Conservation (phyloP, 2,113 vertebrate species). For the Stomatorhinus ivindoensis region DNA sequence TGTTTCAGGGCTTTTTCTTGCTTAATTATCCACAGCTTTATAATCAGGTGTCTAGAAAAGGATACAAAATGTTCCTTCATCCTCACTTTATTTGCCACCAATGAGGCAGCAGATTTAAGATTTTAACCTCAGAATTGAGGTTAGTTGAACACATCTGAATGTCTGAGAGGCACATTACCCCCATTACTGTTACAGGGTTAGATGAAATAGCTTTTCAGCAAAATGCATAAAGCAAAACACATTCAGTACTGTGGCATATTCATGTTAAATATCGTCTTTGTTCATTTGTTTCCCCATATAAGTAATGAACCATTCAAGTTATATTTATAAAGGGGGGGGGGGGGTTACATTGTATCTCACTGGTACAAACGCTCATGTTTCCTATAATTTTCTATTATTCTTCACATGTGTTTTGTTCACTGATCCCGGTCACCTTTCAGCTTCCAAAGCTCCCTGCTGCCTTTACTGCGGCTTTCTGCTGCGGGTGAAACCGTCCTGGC, state of each 20-base stretch:
- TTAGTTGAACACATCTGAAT: not conserved
- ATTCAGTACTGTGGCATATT: not conserved
- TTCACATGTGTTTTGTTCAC: not conserved
- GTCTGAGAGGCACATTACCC: not conserved
- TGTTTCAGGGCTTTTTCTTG: not conserved
- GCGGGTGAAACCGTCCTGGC: not conserved
- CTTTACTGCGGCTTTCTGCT: not conserved
- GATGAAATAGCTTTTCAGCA: not conserved
- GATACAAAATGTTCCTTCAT: not conserved
- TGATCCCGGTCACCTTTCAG: not conserved
- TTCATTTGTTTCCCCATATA: not conserved
- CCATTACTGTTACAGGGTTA: not conserved
- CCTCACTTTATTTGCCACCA: not conserved
- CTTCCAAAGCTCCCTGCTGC: not conserved
- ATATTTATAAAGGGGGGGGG: not conserved
- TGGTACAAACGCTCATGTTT: not conserved
- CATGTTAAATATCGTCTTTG: not conserved
- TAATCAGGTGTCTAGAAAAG: not conserved
- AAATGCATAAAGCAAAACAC: not conserved
- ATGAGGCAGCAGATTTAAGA: not conserved
- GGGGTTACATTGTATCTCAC: not conserved
- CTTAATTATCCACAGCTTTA: not conserved
- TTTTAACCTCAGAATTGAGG: not conserved
- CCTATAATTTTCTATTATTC: not conserved
- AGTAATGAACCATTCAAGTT: not conserved